Conservation (phyloP, 2,113 vertebrate species). For the Megaceryle maxima region DNA sequence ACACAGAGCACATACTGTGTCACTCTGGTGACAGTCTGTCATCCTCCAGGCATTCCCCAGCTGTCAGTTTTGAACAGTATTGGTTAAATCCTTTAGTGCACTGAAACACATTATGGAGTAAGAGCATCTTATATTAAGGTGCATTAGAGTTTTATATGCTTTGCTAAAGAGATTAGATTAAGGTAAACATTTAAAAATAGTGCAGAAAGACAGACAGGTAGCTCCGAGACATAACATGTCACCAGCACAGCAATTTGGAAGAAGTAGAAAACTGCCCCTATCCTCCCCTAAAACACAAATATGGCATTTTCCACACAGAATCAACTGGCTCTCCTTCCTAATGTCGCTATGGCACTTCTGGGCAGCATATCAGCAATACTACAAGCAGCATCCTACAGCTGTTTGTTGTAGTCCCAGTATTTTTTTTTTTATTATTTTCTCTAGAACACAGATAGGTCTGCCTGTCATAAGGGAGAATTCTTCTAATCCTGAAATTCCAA, state of each 20-base stretch:
- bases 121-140: neutral
- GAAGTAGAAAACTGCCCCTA: neutral
- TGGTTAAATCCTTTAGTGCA: neutral
- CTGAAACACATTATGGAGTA: neutral
- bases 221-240: neutral
- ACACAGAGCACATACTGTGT: neutral
- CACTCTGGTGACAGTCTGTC: conserved; percentile 49
- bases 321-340: neutral
- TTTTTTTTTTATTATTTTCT: neutral
- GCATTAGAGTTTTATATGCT: neutral
- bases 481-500: neutral
- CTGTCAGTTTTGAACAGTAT: neutral
- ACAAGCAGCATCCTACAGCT: neutral
- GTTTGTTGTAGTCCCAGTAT: neutral
- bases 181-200: neutral
- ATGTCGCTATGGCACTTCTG: neutral
- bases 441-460: neutral
- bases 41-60: conserved; percentile 18
- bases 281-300: neutral
- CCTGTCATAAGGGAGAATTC: neutral
- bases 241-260: neutral
- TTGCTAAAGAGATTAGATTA: neutral
- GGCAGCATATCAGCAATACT: neutral
- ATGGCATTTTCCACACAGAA: neutral
- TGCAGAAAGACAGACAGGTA: neutral